Conservation (phyloP, 1,140 invertebrate species). For the Nebria ingens region DNA sequence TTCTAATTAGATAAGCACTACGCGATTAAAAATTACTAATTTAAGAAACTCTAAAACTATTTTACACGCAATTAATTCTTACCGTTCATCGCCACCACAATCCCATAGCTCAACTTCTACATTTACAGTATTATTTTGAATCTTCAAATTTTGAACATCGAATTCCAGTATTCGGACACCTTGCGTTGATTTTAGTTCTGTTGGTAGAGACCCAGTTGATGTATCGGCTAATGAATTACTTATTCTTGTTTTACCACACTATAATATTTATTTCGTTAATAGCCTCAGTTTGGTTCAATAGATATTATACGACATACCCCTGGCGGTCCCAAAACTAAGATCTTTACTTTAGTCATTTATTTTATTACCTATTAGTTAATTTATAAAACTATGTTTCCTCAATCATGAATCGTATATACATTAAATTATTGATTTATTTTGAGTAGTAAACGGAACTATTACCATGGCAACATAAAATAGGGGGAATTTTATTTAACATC, state of each 20-base stretch:
- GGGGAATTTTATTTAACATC: no score
- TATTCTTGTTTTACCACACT: constrained; percentile 16
- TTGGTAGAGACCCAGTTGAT: constrained; percentile 11
- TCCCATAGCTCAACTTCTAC: constrained; percentile 19
- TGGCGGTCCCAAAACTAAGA: constrained; percentile 14
- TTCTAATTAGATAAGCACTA: no score
- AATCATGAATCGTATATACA: no score
- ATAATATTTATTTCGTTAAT: constrained; percentile 10
- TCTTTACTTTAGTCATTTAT: constrained; percentile 12
- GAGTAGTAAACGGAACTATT: no score
- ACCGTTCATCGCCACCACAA: constrained; percentile 17
- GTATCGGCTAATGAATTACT: constrained; percentile 16
- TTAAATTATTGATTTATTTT: no score
- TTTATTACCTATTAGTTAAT: no score
- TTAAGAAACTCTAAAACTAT: no score
- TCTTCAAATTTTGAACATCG: constrained; percentile 13
- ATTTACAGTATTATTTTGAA: constrained; percentile 2
- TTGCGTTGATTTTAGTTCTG: constrained; percentile 13
- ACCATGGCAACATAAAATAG: no score
- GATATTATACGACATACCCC: constrained; percentile 11
- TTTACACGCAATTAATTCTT: no score
- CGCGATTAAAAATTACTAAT: no score
- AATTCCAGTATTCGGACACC: constrained; percentile 16
- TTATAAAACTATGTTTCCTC: no score
- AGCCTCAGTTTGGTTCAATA: background rate